Evolutionary conservation across 2,797 vertebrate species (phyloP).

Genomic region (Podargus strigoides): DNA sequence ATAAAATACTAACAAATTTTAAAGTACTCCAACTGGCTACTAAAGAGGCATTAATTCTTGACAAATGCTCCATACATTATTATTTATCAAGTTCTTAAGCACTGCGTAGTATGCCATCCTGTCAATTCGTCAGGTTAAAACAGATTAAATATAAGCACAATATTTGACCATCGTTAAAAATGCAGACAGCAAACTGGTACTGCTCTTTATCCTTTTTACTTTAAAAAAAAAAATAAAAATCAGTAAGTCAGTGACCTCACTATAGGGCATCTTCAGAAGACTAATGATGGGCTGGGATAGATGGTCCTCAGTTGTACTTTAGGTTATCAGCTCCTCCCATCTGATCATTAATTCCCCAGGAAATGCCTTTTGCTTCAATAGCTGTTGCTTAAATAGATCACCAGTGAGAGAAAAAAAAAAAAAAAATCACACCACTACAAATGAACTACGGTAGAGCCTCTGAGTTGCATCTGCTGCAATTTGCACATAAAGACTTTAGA

Average conservation of each 20-base stretch:
- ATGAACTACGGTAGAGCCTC: background rate
- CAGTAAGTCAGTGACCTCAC: slow-evolving; percentile 21
- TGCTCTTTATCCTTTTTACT: background rate
- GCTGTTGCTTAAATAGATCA: slow-evolving; percentile 54
- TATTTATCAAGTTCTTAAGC: slow-evolving; percentile 13
- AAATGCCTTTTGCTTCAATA: slow-evolving; percentile 43
- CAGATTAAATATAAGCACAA: background rate
- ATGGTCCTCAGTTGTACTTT: slow-evolving; percentile 38
- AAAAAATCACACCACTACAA: slow-evolving; percentile 17
- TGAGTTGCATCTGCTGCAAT: background rate
- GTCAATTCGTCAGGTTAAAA: background rate
- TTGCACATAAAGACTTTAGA: background rate
- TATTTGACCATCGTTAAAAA: background rate
- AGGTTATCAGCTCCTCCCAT: slow-evolving; percentile 57
- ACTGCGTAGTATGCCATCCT: background rate
- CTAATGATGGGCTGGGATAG: slow-evolving; percentile 53
- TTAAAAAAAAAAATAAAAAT: background rate
- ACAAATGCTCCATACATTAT: background rate
- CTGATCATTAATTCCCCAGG: slow-evolving; percentile 58
- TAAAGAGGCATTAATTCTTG: background rate
- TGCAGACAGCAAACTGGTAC: background rate
- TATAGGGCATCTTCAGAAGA: slow-evolving; percentile 29
- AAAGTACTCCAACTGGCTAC: background rate
- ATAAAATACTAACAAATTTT: background rate
- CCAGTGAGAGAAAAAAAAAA: background rate